phyloP scores from a whole-genome alignment of 2,888 invertebrate genomes.

The Acleris laterana region DNA sequence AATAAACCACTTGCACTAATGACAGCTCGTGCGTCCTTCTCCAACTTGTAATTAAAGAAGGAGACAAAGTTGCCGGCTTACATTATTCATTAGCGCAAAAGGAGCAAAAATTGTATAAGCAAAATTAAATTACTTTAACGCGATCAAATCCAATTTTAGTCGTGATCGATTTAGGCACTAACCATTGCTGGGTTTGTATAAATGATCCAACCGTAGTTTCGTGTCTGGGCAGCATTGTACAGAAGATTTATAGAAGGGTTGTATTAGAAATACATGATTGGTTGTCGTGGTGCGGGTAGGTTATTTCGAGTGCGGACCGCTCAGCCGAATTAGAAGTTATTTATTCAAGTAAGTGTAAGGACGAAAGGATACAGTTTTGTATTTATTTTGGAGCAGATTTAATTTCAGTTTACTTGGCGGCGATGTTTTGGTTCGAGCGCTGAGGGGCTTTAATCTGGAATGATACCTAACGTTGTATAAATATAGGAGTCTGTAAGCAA shows the following conservation, averaged over 20 bases:
- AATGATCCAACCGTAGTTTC: background rate
- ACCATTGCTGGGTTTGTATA: background rate
- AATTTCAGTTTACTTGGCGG: slow-evolving; percentile 31
- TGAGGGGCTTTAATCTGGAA: slow-evolving; percentile 15
- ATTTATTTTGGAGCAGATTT: slow-evolving; percentile 37
- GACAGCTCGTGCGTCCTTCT: slow-evolving; percentile 28
- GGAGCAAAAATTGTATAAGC: slow-evolving; percentile 39
- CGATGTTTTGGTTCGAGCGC: slow-evolving; percentile 6
- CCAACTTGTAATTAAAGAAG: slow-evolving; percentile 19
- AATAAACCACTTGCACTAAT: slow-evolving; percentile 38
- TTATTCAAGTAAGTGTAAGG: slow-evolving; percentile 38
- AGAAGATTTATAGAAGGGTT: background rate
- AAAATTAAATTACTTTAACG: slow-evolving; percentile 38
- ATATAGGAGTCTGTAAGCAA: background rate
- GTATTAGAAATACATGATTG: background rate
- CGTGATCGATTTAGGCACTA: background rate
- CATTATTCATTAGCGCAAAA: slow-evolving; percentile 38
- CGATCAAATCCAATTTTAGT: slow-evolving; percentile 15
- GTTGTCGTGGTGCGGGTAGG: slow-evolving; percentile 20
- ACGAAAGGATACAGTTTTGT: slow-evolving; percentile 38
- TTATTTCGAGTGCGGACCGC: slow-evolving; percentile 34
- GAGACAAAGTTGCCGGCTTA: slow-evolving; percentile 29
- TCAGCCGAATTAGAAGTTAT: slow-evolving; percentile 33
- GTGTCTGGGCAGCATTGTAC: slow-evolving; percentile 10
- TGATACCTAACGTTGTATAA: background rate